Evolutionary conservation across 2,797 vertebrate species (phyloP).

Genomic region (Helicolenus hilgendorfi): DNA sequence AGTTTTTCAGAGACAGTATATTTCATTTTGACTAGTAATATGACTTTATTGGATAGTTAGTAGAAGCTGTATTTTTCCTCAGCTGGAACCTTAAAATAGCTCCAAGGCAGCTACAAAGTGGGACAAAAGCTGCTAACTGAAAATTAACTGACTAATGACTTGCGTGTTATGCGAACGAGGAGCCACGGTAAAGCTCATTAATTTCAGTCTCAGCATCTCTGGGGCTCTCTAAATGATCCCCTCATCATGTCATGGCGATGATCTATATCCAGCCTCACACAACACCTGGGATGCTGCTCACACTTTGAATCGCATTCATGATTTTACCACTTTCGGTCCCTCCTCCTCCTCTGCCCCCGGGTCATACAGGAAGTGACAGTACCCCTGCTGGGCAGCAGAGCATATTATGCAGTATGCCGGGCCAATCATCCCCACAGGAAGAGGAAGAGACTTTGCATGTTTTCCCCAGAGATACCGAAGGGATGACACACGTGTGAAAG

Average conservation of each 20-base stretch:
- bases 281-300: conserved; percentile 26
- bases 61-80: neutral
- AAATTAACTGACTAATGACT: conserved; percentile 40
- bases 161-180: conserved; percentile 12
- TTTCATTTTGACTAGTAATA: neutral
- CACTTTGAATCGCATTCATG: neutral
- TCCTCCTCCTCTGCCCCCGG: conserved; percentile 7
- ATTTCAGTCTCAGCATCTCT: conserved; percentile 35
- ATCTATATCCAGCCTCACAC: conserved; percentile 1
- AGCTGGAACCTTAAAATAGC: conserved; percentile 24
- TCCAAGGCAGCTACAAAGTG: conserved; percentile 17
- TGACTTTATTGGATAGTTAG: neutral
- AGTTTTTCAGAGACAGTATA: neutral
- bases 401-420: conserved; percentile 45
- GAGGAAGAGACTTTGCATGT: conserved; percentile 71
- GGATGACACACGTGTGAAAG: conserved; percentile 64
- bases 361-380: conserved; percentile 75
- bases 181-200: conserved; percentile 29
- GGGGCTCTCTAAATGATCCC: conserved; percentile 39
- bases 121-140: conserved; percentile 33
- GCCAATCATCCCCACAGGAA: conserved; percentile 74
- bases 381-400: conserved; percentile 46
- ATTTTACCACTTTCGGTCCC: neutral
- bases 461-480: conserved; percentile 45
- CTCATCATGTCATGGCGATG: conserved; percentile 18